phyloP scores from a whole-genome alignment of 2,888 invertebrate species.

The Brassicogethes aeneus region DNA sequence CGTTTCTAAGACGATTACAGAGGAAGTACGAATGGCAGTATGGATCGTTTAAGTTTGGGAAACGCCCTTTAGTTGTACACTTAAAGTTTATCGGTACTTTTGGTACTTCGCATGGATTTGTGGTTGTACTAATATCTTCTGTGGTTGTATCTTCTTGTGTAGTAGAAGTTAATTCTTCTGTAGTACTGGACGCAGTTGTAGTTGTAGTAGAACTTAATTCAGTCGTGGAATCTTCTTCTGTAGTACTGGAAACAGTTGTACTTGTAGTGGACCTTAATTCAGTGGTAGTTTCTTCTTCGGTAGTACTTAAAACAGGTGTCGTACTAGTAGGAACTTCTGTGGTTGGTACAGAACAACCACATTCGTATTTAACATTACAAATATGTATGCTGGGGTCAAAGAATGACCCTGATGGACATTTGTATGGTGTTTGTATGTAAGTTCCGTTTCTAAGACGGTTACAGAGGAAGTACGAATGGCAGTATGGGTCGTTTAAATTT shows the following conservation, averaged over 20 bases:
- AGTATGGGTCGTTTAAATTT: no score
- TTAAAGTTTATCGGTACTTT: background rate
- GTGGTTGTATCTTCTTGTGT: background rate
- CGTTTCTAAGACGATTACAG: conserved; percentile 2
- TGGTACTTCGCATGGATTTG: background rate
- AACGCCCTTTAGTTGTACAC: background rate
- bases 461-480: no score
- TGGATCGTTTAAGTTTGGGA: background rate
- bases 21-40: conserved; percentile 1
- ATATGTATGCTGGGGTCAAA: no score
- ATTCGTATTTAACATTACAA: no score
- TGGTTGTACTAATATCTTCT: background rate
- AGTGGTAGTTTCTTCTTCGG: no score
- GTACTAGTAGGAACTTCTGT: no score
- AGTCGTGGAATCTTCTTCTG: background rate
- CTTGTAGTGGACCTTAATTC: no score
- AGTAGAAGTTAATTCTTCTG: background rate
- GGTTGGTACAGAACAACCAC: no score
- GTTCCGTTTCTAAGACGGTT: no score
- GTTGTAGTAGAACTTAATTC: background rate
- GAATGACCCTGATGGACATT: no score
- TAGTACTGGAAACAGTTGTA: background rate
- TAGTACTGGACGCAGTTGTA: background rate
- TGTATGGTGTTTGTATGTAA: no score
- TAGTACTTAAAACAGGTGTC: no score